Conservation (phyloP, 2,797 vertebrate species). For the Sebastes glaucus region DNA sequence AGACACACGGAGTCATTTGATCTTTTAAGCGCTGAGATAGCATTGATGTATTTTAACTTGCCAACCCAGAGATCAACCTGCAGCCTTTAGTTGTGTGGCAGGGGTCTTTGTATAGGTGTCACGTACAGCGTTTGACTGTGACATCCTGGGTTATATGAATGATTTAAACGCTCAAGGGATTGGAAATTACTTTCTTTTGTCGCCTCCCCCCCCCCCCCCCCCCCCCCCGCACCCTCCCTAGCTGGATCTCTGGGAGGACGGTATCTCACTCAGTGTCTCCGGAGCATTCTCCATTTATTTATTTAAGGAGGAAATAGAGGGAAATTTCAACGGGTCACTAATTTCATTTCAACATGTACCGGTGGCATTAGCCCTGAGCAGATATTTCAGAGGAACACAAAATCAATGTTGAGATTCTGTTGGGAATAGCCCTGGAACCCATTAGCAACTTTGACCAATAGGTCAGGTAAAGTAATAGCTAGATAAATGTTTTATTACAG, state of each 20-base stretch:
- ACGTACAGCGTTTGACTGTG: constrained; percentile 65
- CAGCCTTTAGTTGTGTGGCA: constrained; percentile 17
- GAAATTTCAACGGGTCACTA: constrained; percentile 85
- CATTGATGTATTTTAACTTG: constrained; percentile 35
- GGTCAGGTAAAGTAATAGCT: constrained; percentile 94
- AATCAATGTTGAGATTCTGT: constrained; percentile 85
- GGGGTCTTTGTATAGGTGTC: constrained; percentile 72
- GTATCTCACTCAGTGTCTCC: constrained; percentile 67
- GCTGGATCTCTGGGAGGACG: constrained; percentile 57
- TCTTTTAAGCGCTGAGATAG: constrained; percentile 17
- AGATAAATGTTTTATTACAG: constrained; percentile 97
- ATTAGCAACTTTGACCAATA: constrained; percentile 91
- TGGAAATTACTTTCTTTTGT: constrained; percentile 78
- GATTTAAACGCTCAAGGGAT: constrained; percentile 72
- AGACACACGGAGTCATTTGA: constrained; percentile 37
- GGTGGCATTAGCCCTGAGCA: constrained; percentile 83
- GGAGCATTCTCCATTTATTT: constrained; percentile 81
- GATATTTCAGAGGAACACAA: constrained; percentile 88
- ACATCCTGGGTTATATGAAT: constrained; percentile 71
- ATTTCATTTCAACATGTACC: constrained; percentile 86
- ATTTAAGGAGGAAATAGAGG: constrained; percentile 83
- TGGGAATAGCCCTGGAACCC: constrained; percentile 88
- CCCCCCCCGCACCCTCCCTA: not conserved
- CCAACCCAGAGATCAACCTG: constrained; percentile 52
- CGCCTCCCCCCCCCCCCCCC: too few relatives aligned